phyloP scores from a whole-genome alignment of 2,888 invertebrate genomes.

The Himalopsyche kuldschensis region DNA sequence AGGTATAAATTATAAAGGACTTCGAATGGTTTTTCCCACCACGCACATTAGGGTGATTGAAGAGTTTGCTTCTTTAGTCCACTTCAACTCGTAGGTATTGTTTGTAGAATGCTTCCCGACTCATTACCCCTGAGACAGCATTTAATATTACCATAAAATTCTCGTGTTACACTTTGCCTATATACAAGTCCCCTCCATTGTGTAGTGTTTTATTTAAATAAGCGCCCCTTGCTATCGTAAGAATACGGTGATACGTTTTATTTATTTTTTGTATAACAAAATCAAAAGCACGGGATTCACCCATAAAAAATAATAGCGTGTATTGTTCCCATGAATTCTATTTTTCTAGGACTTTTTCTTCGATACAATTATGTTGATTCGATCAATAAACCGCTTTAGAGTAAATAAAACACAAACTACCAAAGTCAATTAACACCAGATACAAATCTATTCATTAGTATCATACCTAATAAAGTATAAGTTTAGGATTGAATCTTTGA shows the following conservation, averaged over 20 bases:
- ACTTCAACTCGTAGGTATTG: conserved; percentile 20
- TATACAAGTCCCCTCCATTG: background rate
- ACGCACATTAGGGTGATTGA: conserved; percentile 33
- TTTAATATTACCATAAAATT: conserved; percentile 25
- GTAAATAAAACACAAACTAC: too few relatives aligned
- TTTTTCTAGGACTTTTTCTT: too few relatives aligned
- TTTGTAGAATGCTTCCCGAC: conserved; percentile 20
- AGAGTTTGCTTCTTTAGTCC: conserved; percentile 29
- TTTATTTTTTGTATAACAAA: background rate
- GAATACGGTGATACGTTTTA: background rate
- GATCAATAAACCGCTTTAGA: too few relatives aligned
- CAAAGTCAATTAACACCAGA: too few relatives aligned
- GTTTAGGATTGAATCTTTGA: too few relatives aligned
- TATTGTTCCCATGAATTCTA: too few relatives aligned
- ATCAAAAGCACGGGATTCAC: background rate
- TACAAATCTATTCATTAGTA: too few relatives aligned
- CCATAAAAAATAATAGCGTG: too few relatives aligned
- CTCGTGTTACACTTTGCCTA: background rate
- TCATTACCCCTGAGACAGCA: conserved; percentile 28
- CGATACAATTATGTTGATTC: too few relatives aligned
- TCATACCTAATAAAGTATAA: too few relatives aligned
- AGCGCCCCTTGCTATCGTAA: background rate
- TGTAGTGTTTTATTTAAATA: background rate
- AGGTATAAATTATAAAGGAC: conserved; percentile 22
- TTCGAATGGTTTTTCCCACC: conserved; percentile 21